These are phyloP conservation scores for Oncorhynchus mykiss DNA, from an alignment of 2,113 vertebrate genomes.

Conservation along the genomic window DNA sequence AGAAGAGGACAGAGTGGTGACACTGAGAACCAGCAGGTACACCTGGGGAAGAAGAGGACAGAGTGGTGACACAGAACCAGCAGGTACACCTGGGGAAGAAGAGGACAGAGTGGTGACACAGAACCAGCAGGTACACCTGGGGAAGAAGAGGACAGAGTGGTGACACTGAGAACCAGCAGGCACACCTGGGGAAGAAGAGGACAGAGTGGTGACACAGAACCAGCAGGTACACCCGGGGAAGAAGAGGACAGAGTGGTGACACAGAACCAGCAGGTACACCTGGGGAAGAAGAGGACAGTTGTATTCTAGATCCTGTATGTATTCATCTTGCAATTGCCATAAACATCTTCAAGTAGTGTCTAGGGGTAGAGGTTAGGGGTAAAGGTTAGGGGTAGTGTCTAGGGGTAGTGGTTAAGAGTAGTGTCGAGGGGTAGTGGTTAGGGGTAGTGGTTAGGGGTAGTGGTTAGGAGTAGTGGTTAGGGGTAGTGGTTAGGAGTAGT, in stretches of 20 bases:
- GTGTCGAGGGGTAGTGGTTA: no score
- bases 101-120: not conserved
- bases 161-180: no score
- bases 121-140: no score
- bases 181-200: not conserved
- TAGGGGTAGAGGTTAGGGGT: not conserved
- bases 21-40: no score
- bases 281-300: not conserved
- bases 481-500: no score
- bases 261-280: no score
- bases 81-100: not conserved
- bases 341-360: not conserved
- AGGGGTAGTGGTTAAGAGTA: no score
- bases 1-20: not conserved
- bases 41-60: not conserved
- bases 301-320: not conserved
- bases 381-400: no score
- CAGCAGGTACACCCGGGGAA: not conserved
- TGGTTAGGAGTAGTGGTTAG: rapidly evolving
- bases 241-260: not conserved
- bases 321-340: not conserved
- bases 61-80: no score
- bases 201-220: not conserved
- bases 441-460: no score
- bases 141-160: not conserved